A percentile compares a stretch with the other conserved stretches of the same genome.
These are phyloP conservation scores for Cantharis flavilabris DNA, from an alignment of 2,888 invertebrate species.

Conservation along the genomic window DNA sequence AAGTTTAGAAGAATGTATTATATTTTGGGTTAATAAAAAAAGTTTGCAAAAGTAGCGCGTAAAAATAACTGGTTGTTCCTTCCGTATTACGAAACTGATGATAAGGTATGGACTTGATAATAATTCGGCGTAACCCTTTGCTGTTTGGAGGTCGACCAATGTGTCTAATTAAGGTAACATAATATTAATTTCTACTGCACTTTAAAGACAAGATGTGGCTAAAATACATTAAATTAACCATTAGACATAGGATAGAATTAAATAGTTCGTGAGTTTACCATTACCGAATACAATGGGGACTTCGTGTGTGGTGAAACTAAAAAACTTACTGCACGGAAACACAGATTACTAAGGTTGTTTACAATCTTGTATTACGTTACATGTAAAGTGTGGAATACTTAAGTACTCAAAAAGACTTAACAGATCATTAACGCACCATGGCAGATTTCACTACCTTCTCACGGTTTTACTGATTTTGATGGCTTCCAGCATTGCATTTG, in stretches of 20 bases:
- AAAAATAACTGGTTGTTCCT: not conserved
- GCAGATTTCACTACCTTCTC: conserved; percentile 3
- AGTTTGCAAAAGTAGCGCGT: not conserved
- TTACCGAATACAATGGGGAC: conserved; percentile 49
- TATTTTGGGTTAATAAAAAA: not conserved
- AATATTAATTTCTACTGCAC: not conserved
- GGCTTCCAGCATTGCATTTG: not conserved
- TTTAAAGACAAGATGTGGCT: conserved; percentile 12
- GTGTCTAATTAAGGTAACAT: not conserved
- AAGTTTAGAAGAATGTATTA: not conserved
- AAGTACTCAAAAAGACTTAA: conserved; percentile 16
- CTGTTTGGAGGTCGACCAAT: not conserved
- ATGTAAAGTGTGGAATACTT: conserved; percentile 28
- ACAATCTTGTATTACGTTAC: conserved; percentile 34
- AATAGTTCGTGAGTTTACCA: conserved; percentile 46
- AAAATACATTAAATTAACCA: conserved; percentile 33
- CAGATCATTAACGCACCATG: conserved; percentile 22
- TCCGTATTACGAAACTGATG: not conserved
- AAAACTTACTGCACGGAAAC: conserved; percentile 45
- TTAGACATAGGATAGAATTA: conserved; percentile 32
- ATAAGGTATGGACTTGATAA: not conserved
- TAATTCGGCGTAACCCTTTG: not conserved
- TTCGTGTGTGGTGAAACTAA: conserved; percentile 50
- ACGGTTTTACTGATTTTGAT: conserved; percentile 6
- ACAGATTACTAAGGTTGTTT: conserved; percentile 42